Base-by-base conservation (phyloP, 2,797 vertebrate species). In the Siniperca undulata region DNA sequence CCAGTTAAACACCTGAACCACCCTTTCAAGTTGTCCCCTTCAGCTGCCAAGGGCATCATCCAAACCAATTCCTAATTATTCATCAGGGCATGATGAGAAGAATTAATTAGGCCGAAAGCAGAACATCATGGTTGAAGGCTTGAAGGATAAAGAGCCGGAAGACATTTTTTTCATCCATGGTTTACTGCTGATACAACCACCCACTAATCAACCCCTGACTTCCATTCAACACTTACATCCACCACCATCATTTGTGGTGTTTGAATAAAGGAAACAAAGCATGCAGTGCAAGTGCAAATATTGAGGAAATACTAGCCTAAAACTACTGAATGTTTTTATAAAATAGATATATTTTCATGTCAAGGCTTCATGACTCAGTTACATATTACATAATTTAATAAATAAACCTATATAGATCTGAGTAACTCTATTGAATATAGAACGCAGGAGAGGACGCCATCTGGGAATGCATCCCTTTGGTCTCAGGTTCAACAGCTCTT, bases 1-100 rank as follows among this genome's bases (percentile, higher is more conserved):
- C 92, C 92, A 83, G 91, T 90, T 91, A 91, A 91, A 91, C 95
- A 96, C 95, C 96, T 96, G 95, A 94, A 90, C 93, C 88, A 42
- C 80, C 78, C 89, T 91, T 93, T 92, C 40, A 93, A 93, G 87
- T 87, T 24, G 70, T 60, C 76, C 73, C 71, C 68, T 59, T 83
- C 67, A 80, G 83, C 46, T 86, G 82, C 84, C 75, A 58, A 80
- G 71, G 77, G 74, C 48, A 53, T 80, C 60, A 82, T 93, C 88
- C 81, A 85, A 93, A 93, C 93, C 89, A 91, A 92, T 93, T 90
- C 88, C 78, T 78, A 78, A 94, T 94, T 92, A 90, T 82, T 77
- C 85, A 83, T 76, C 78, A 74, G 88, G 81, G 86, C 84, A 74
- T 86, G 88, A 93, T 90, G 84, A 90, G 80, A 86, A 81, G 60